Evolutionary conservation across 2,888 invertebrate species (phyloP).

Genomic region (Caenorhabditis virilis): DNA sequence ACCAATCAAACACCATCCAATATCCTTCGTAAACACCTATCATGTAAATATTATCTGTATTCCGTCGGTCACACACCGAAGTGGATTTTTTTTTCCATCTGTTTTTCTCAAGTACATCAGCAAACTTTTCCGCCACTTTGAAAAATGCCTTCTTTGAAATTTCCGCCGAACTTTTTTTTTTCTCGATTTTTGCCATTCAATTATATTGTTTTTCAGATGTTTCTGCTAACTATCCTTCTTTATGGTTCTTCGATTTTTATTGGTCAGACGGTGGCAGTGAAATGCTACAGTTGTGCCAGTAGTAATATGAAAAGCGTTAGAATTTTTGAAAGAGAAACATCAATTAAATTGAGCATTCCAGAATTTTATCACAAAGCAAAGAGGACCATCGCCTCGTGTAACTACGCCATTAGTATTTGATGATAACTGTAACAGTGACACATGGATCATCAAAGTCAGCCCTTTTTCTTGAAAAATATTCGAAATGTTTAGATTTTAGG

Average conservation of each 20-base stretch:
- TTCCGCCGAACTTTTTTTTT: constrained; percentile 4
- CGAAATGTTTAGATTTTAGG: constrained; percentile 20
- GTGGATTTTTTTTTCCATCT: neutral
- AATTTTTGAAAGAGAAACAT: constrained; percentile 2
- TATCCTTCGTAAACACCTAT: too few species aligned
- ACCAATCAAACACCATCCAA: too few species aligned
- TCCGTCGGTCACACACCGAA: too few species aligned
- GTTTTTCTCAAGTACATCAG: neutral
- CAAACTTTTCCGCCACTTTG: neutral
- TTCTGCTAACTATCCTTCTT: constrained; percentile 2
- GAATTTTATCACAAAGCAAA: constrained; percentile 61
- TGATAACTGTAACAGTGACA: constrained; percentile 61
- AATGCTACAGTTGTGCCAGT: constrained; percentile 66
- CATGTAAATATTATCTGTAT: too few species aligned
- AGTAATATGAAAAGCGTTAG: constrained; percentile 59
- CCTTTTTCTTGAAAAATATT: neutral
- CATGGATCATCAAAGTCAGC: constrained; percentile 56
- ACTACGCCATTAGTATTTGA: constrained; percentile 55
- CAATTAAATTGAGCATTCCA: constrained; percentile 30
- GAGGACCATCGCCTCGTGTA: constrained; percentile 59
- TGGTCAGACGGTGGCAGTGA: constrained; percentile 43
- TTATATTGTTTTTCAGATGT: neutral
- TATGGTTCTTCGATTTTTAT: neutral
- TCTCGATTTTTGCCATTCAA: neutral
- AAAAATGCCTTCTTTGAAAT: neutral